Conservation (phyloP, 2,888 invertebrate genomes). For the Pollenia labialis region DNA sequence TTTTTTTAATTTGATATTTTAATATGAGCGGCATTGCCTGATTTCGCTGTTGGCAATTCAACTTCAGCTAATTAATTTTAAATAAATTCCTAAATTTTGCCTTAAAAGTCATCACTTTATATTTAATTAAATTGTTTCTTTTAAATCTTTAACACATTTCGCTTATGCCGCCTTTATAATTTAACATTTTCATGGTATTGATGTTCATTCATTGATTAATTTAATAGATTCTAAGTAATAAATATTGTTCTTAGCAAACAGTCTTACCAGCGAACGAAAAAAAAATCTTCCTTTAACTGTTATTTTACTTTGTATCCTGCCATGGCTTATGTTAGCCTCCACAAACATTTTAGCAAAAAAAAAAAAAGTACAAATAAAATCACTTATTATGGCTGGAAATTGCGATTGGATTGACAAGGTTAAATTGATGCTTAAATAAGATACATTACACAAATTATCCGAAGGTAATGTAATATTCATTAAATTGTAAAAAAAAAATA, state of each 20-base stretch:
- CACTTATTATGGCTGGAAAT: constrained; percentile 11
- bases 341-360: no score
- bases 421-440: constrained; percentile 37
- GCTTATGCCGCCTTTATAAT: not conserved
- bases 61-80: no score
- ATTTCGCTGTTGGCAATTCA: no score
- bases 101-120: no score
- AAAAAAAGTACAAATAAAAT: constrained; percentile 2
- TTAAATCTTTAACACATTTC: no score
- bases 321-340: not conserved
- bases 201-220: constrained; percentile 9
- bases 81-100: no score
- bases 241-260: constrained; percentile 5
- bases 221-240: constrained; percentile 30
- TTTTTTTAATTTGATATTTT: no score
- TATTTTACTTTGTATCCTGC: no score
- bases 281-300: not conserved
- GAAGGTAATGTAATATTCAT: constrained; percentile 32
- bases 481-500: not conserved
- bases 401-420: constrained; percentile 33
- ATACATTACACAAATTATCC: constrained; percentile 30
- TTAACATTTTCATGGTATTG: not conserved
- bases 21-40: no score
- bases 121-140: no score
- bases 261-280: not conserved